Conservation (phyloP, 2,113 vertebrate species). For the Globicephala melas region DNA sequence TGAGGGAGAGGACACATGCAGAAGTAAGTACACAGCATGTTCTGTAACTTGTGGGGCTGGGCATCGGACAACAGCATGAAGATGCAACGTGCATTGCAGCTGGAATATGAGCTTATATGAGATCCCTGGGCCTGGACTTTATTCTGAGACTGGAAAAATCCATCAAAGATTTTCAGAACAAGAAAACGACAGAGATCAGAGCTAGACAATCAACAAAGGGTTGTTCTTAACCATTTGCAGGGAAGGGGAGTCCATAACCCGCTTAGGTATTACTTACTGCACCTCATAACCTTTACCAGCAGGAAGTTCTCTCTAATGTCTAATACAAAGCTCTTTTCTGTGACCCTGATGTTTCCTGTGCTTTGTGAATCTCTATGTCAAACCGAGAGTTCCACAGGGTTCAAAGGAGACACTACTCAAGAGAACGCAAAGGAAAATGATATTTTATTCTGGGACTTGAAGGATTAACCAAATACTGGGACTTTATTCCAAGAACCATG, state of each 20-base stretch:
- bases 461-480: neutral
- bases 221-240: neutral
- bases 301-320: neutral
- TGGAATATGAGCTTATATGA: neutral
- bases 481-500: neutral
- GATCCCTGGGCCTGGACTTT: neutral
- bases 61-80: fast-evolving
- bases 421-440: neutral
- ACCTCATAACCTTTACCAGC: neutral
- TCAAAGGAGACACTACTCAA: neutral
- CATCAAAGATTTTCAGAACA: neutral
- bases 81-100: neutral
- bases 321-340: neutral
- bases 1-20: fast-evolving
- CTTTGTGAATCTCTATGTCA: neutral
- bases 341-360: neutral
- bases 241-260: neutral
- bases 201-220: neutral
- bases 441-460: neutral
- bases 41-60: neutral
- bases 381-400: neutral
- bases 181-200: neutral
- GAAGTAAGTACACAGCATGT: neutral
- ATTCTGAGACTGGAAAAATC: neutral
- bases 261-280: neutral